Conservation (phyloP, 2,888 invertebrate genomes). For the Hirtodrosophila histrioides region DNA sequence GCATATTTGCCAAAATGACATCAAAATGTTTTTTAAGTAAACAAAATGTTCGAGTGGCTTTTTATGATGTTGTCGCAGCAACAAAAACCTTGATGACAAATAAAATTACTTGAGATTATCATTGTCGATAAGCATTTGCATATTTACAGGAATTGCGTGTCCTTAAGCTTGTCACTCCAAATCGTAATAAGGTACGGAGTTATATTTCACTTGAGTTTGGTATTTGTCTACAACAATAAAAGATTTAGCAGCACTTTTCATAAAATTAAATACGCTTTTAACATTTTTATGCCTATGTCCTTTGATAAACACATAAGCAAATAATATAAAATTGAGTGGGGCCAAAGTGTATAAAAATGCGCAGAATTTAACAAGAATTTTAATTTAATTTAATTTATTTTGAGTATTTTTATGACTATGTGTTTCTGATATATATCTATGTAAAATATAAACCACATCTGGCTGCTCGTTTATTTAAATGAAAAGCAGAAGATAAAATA, state of each 20-base stretch:
- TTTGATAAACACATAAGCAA: no score
- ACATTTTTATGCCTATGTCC: no score
- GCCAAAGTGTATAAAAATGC: no score
- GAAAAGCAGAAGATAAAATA: neutral
- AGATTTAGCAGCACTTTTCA: no score
- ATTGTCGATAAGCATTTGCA: slow-evolving; percentile 53
- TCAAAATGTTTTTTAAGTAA: slow-evolving; percentile 36
- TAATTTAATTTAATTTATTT: neutral
- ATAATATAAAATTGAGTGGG: no score
- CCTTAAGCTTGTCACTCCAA: slow-evolving; percentile 4
- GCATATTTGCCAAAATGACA: slow-evolving; percentile 15
- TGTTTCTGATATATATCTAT: neutral
- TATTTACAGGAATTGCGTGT: slow-evolving; percentile 36
- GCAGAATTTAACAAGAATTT: no score
- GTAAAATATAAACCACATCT: neutral
- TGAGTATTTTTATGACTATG: neutral
- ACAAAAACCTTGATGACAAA: slow-evolving; percentile 24
- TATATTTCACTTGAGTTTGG: slow-evolving; percentile 14
- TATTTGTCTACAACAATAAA: neutral
- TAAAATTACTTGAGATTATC: slow-evolving; percentile 45
- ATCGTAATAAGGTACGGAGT: slow-evolving; percentile 8
- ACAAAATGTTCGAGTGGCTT: slow-evolving; percentile 58
- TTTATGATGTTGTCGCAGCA: slow-evolving; percentile 44
- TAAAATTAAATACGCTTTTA: no score
- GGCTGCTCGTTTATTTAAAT: neutral